A percentile compares a stretch with the other conserved stretches of the same genome.
These are phyloP conservation scores for Polypedilum vanderplanki DNA, from an alignment of 1,140 invertebrate genomes.

Conservation along the genomic window DNA sequence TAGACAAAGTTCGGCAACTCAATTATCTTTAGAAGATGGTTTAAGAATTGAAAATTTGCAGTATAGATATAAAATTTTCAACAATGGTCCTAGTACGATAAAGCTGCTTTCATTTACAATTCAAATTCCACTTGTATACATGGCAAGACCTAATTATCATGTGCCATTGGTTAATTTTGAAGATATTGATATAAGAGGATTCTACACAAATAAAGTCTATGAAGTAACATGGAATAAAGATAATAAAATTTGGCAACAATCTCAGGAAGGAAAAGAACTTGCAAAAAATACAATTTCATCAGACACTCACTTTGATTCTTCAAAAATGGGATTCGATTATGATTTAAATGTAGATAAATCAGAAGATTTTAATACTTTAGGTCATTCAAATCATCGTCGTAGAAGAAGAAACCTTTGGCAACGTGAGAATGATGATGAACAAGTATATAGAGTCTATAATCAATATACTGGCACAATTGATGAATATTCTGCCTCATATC, in stretches of 20 bases:
- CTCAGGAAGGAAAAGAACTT: conserved; percentile 34
- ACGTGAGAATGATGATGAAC: background rate
- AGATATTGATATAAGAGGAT: conserved; percentile 38
- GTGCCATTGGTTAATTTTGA: conserved; percentile 38
- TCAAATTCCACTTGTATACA: conserved; percentile 39
- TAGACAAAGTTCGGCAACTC: conserved; percentile 7
- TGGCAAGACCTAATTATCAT: conserved; percentile 34
- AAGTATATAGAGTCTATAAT: conserved; percentile 22
- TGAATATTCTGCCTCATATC: background rate
- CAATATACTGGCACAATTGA: conserved; percentile 26
- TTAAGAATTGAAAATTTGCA: background rate
- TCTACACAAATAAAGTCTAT: conserved; percentile 38
- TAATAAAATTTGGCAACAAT: conserved; percentile 37
- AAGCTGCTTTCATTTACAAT: conserved; percentile 38
- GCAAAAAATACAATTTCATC: conserved; percentile 35
- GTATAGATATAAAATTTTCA: conserved; percentile 30
- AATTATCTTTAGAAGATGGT: conserved; percentile 22
- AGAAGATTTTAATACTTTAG: background rate
- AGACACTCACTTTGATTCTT: conserved; percentile 22
- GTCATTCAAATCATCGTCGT: background rate
- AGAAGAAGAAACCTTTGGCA: background rate
- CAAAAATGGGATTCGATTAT: conserved; percentile 29
- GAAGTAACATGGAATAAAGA: conserved; percentile 38
- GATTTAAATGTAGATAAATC: background rate
- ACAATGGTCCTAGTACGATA: conserved; percentile 36